Conservation (phyloP, 1,140 invertebrate genomes). For the Medauroidea extradentata region DNA sequence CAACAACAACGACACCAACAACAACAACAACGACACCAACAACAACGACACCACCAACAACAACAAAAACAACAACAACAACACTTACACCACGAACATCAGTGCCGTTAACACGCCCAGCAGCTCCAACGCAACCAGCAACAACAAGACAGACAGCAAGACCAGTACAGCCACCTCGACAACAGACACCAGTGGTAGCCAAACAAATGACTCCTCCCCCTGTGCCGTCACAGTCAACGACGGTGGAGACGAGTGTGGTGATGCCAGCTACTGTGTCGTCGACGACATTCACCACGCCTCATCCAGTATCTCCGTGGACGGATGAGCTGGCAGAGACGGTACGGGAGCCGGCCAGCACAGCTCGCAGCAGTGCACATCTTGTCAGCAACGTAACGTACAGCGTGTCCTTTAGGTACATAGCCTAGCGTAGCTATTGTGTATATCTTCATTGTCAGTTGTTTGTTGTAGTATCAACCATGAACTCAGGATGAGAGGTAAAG, state of each 20-base stretch:
- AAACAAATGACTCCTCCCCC: not conserved
- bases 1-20: not conserved
- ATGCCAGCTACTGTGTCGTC: too few relatives aligned
- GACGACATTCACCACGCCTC: too few relatives aligned
- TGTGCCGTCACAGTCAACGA: too few relatives aligned
- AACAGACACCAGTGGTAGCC: too few relatives aligned
- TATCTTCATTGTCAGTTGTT: too few relatives aligned
- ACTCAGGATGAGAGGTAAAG: too few relatives aligned
- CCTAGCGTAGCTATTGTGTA: too few relatives aligned
- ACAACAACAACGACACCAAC: not conserved
- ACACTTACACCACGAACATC: not conserved
- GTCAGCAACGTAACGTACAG: not conserved
- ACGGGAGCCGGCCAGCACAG: not conserved
- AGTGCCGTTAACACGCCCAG: not conserved
- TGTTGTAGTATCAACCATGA: too few relatives aligned
- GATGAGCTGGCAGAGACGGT: too few relatives aligned
- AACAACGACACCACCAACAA: not conserved
- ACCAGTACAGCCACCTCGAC: too few relatives aligned
- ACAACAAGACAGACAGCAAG: not conserved
- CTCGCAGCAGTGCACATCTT: not conserved
- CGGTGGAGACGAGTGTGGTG: too few relatives aligned
- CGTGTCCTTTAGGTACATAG: not conserved
- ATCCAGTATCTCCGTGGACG: too few relatives aligned
- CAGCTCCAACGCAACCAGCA: not conserved
- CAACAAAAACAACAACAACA: not conserved